phyloP scores from a whole-genome alignment of 1,140 invertebrate genomes.

The Chlorops oryzae region DNA sequence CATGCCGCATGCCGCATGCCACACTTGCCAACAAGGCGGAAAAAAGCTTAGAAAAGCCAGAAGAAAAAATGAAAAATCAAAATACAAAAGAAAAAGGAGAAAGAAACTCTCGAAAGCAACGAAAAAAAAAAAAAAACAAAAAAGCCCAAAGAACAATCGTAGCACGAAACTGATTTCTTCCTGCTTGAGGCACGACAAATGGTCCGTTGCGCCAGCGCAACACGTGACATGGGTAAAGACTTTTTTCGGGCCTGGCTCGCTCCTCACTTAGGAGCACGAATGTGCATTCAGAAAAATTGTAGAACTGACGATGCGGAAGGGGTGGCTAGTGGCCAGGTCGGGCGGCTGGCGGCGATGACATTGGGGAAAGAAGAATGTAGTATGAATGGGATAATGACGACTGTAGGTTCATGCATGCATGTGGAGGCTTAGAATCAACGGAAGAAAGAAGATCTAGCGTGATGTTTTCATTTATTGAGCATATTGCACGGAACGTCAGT shows the following conservation, averaged over 20 bases:
- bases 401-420: conserved; percentile 6
- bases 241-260: too few species aligned
- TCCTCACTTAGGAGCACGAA: too few species aligned
- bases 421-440: too few species aligned
- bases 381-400: conserved; percentile 5
- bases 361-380: neutral
- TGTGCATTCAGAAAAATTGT: too few species aligned
- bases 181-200: neutral
- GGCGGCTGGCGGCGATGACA: neutral
- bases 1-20: too few species aligned
- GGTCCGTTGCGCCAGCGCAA: neutral
- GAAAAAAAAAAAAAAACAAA: conserved; percentile 9
- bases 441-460: conserved; percentile 3
- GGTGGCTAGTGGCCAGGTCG: neutral
- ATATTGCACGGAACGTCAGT: too few species aligned
- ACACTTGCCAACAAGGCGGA: too few species aligned
- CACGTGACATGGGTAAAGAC: too few species aligned
- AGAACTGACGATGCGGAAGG: neutral
- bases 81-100: neutral
- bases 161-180: neutral
- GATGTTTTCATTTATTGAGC: conserved; percentile 10
- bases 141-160: neutral
- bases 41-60: neutral
- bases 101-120: neutral
- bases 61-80: neutral